Percentiles rank a stretch among this genome's conserved stretches.
Evolutionary conservation across 2,797 vertebrate species (phyloP).

Genomic region (Limnodromus scolopaceus): DNA sequence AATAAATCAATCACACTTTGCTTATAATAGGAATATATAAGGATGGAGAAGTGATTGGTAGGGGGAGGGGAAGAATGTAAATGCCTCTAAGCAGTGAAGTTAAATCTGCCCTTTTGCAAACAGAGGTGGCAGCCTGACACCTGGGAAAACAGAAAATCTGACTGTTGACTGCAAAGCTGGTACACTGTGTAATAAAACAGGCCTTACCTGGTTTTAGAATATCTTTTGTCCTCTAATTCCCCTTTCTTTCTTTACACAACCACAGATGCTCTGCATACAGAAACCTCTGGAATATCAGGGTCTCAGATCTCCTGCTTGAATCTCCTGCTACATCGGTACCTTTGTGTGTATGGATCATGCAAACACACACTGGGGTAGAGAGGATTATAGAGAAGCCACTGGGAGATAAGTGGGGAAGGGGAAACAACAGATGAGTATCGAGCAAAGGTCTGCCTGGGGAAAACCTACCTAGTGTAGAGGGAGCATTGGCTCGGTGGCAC

Average conservation of each 20-base stretch:
- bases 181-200: neutral
- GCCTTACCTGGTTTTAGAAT: neutral
- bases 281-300: neutral
- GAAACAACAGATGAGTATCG: rapidly evolving
- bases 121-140: neutral
- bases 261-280: neutral
- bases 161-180: neutral
- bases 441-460: neutral
- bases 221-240: neutral
- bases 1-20: neutral
- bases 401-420: neutral
- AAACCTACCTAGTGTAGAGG: neutral
- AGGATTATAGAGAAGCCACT: neutral
- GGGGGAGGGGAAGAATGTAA: neutral
- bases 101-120: neutral
- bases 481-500: neutral
- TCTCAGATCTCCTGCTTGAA: neutral
- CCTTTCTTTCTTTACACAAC: neutral
- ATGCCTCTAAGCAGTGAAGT: neutral
- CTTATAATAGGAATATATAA: neutral
- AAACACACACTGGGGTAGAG: neutral
- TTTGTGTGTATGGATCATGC: neutral
- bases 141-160: neutral
- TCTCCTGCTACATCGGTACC: neutral
- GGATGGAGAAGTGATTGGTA: neutral